Base-by-base conservation (phyloP, 2,113 vertebrate species). In the Trinectes maculatus region DNA sequence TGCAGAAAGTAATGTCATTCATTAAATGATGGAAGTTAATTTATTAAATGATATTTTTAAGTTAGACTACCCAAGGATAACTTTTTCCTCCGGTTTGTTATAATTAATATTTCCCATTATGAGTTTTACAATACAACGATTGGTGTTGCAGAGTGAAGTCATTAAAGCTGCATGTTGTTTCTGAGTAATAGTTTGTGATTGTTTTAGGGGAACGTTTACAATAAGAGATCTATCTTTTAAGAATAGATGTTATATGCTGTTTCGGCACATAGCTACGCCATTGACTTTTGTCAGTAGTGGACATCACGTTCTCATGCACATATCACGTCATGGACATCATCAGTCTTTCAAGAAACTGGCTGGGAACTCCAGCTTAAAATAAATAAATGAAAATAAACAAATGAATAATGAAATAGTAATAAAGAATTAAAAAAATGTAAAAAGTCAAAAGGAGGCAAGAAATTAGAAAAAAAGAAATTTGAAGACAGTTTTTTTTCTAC, bases 21-120 rank as follows among this genome's bases (percentile, higher is more conserved):
- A 90, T 89, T 89, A 89, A 70, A 70, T 67, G 70, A 77, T 62
- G 24, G 60, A 85, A 92, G 76, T 91, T 89, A 74, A 88, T 69
- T 77, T 83, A 85, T 87, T 89, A 87, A 85, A 87, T 83, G 59
- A 66, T 79, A 73, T 72, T 86, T 65, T 83, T 85, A 71, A 67
- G 55, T 82, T 77, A 34, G 71, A 79, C 78, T 56, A 80, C 48
- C 71, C 68, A 78, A 81, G 71, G 67, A 82, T 79, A 88, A 87
- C 82, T 89, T 88, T 65, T 33, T 6, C 47, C 40, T 80, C 72
- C 73, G 74, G 71, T 85, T 84, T 82, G 63, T 84, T 73, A 46
- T 85, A 91, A 89, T 89, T 89, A 87, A 82, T 77, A 77, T 77
- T 88, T 86, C 71, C 89, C 78, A 86, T 90, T 88, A 91, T 67